Conservation (phyloP, 2,113 vertebrate genomes). For the Channa argus region DNA sequence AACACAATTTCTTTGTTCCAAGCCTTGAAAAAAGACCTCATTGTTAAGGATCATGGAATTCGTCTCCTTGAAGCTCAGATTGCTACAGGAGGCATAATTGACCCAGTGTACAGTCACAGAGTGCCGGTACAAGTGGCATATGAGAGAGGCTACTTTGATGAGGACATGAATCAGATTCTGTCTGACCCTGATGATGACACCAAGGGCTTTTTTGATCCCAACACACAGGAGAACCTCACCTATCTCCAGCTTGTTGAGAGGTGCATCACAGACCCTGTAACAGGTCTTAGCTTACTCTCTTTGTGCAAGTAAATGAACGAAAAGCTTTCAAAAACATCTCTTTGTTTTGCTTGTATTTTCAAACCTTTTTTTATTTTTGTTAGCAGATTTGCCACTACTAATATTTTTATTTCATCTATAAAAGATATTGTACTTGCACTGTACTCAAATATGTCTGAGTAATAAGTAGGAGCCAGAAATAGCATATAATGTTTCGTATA, state of each 20-base stretch:
- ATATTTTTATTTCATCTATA: too few species aligned
- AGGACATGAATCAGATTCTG: constrained; percentile 84
- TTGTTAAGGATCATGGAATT: constrained; percentile 64
- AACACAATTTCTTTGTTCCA: constrained; percentile 67
- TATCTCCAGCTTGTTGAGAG: constrained; percentile 75
- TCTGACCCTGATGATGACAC: constrained; percentile 80
- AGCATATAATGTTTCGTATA: too few species aligned
- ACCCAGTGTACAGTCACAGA: constrained; percentile 82
- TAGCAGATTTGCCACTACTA: too few species aligned
- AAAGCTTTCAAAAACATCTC: background rate
- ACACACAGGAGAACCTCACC: constrained; percentile 76
- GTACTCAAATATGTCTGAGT: too few species aligned
- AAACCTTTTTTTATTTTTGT: too few species aligned
- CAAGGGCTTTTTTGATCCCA: constrained; percentile 87
- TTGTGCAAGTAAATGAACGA: constrained; percentile 31
- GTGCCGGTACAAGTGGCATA: constrained; percentile 86
- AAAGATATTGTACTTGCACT: too few species aligned
- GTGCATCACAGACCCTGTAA: constrained; percentile 75
- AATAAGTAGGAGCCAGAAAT: too few species aligned
- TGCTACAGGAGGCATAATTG: constrained; percentile 84
- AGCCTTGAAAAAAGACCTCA: constrained; percentile 68
- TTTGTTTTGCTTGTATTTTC: background rate
- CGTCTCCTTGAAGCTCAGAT: constrained; percentile 78
- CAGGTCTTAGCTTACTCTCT: constrained; percentile 69
- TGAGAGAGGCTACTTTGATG: constrained; percentile 84